Conservation (phyloP, 2,888 invertebrate species). For the Stenchaetothrips biformis region DNA sequence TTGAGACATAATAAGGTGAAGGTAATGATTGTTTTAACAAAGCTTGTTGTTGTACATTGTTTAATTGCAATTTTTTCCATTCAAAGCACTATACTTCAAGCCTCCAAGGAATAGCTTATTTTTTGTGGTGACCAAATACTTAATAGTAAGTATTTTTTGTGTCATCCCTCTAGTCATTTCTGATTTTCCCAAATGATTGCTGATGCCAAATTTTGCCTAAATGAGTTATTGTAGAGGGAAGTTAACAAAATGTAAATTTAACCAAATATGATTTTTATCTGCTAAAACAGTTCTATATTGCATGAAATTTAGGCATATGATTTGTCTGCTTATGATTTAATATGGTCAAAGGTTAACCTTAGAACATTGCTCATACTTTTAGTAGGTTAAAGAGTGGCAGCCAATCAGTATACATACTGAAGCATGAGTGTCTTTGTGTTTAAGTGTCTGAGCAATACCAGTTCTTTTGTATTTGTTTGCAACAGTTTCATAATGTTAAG, state of each 20-base stretch:
- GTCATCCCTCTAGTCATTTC: slow-evolving; percentile 17
- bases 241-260: neutral
- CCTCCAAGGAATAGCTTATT: neutral
- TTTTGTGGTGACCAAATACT: neutral
- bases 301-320: no score
- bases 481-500: no score
- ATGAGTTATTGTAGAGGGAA: neutral
- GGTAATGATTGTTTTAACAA: neutral
- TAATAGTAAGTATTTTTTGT: neutral
- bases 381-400: no score
- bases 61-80: neutral
- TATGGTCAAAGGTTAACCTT: no score
- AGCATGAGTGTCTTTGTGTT: no score
- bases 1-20: slow-evolving; percentile 5
- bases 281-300: neutral
- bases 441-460: no score
- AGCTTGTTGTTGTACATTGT: neutral
- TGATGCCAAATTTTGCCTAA: slow-evolving; percentile 4
- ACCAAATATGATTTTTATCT: neutral
- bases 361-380: no score
- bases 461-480: no score
- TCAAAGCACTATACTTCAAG: neutral
- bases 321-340: no score
- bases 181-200: slow-evolving; percentile 19
- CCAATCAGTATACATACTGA: no score